Base-by-base conservation (phyloP, 2,797 vertebrate species). In the Synanceia verrucosa region DNA sequence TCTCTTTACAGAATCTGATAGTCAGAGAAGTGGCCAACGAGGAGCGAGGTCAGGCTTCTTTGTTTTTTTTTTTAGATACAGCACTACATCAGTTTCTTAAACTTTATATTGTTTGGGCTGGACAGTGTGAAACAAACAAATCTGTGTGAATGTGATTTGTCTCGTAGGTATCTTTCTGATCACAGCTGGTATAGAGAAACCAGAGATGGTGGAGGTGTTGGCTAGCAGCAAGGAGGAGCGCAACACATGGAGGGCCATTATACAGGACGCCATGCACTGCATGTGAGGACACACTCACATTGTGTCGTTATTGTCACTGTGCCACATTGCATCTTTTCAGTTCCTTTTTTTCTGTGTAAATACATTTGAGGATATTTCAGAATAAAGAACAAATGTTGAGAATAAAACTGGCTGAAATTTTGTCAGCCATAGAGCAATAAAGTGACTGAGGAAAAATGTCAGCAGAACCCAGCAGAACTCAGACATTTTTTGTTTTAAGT, bases 191-290 rank as follows among this genome's bases (percentile, higher is more conserved):
- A 92, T 88, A 3, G 92, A 94, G 53, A 91, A 90, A 58, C 97
- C 97, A 0, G 97, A 98, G 89, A 97, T 98, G 96, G 96, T 97
- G 64, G 96, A 98, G 68, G 96, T 98, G 31, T 92, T 96, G 0
- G 95, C 96, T 64, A 95, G 93, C 90, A 96, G 95, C 83, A 96
- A 95, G 48, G 96, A 98, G 47, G 97, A 98, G 71, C 94, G 97
- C 3, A 97, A 95, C 19, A 93, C 95, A 36, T 98, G 97, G 97
- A 96, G 96, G 61, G 94, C 94, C 44, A 92, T 92, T 65, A 96
- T 98, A 57, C 96, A 97, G 80, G 95, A 96, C 8, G 95, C 96
- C 0, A 95, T 96, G 88, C 94, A 94, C 67, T 94, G 93, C 63
- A 95, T 96, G 96, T 97, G 81, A 85, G 93, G 93, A 6, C 9